These are phyloP conservation scores for Oreamnos americanus DNA, from an alignment of 2,113 vertebrate species.

Conservation along the genomic window DNA sequence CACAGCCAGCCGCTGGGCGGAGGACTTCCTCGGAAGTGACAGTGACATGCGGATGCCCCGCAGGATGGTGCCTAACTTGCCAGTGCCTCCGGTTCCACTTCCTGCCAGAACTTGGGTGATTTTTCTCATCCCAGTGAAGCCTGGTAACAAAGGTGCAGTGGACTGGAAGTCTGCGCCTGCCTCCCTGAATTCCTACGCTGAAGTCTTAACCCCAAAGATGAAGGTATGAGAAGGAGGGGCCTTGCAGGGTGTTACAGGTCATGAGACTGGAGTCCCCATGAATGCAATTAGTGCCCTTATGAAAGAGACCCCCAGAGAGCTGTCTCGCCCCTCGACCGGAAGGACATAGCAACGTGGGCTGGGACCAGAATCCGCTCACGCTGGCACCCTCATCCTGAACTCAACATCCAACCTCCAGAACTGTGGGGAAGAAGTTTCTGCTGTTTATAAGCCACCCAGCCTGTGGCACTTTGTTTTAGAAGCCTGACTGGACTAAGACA, in stretches of 20 bases:
- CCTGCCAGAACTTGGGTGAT: not conserved
- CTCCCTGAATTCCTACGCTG: not conserved
- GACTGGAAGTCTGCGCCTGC: not conserved
- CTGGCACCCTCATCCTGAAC: not conserved
- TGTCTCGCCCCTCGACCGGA: not conserved
- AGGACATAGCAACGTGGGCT: not conserved
- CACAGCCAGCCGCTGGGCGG: not conserved
- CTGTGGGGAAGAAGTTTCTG: not conserved
- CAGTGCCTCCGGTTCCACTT: not conserved
- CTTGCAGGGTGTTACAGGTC: not conserved
- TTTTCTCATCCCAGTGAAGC: not conserved
- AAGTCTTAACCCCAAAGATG: not conserved
- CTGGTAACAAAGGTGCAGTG: not conserved
- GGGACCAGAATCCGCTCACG: not conserved
- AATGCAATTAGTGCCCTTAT: not conserved
- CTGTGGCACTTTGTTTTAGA: not conserved
- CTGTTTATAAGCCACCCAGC: not conserved
- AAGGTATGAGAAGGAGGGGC: not conserved
- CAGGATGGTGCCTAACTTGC: not conserved
- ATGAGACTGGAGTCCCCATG: not conserved
- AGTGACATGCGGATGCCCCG: fast-evolving
- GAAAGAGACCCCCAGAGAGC: not conserved
- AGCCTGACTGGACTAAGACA: not conserved
- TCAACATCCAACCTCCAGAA: not conserved
- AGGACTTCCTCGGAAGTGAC: not conserved